Evolutionary conservation across 2,797 vertebrate species (phyloP).

Genomic region (Botia kubotai): DNA sequence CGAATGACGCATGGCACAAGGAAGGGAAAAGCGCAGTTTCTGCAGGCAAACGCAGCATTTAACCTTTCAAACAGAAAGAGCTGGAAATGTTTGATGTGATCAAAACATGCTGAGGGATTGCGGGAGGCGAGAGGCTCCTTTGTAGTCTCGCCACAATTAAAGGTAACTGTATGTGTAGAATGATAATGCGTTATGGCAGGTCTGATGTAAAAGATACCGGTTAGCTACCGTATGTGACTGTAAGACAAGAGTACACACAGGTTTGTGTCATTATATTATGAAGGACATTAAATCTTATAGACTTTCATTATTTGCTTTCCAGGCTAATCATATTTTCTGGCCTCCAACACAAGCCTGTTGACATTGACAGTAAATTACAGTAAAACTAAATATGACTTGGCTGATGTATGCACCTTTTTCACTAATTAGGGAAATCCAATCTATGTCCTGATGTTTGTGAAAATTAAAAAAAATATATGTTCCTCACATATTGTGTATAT

Average conservation of each 20-base stretch:
- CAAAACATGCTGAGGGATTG: slow-evolving; percentile 51
- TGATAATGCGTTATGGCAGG: slow-evolving; percentile 20
- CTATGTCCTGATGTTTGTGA: too few relatives aligned
- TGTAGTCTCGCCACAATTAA: slow-evolving; percentile 29
- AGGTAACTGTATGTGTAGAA: slow-evolving; percentile 31
- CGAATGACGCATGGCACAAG: slow-evolving; percentile 43
- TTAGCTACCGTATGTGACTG: slow-evolving; percentile 3
- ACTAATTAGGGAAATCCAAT: background rate
- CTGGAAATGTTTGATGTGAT: slow-evolving; percentile 51
- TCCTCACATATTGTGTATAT: background rate
- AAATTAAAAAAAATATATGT: too few relatives aligned
- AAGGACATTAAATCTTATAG: background rate
- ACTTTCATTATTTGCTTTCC: background rate
- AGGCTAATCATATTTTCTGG: background rate
- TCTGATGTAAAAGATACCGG: slow-evolving; percentile 13
- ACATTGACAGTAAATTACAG: background rate
- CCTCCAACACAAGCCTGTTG: background rate
- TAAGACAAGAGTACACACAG: slow-evolving; percentile 5
- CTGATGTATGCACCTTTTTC: background rate
- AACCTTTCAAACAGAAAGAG: slow-evolving; percentile 48
- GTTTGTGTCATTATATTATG: background rate
- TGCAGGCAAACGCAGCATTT: slow-evolving; percentile 36
- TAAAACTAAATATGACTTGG: background rate
- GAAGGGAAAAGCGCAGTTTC: slow-evolving; percentile 30
- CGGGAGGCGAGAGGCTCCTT: slow-evolving; percentile 20